A percentile compares a stretch with the other conserved stretches of the same genome.
Evolutionary conservation across 2,888 invertebrate species (phyloP).

Genomic region (Brachypalpus laphriformis): DNA sequence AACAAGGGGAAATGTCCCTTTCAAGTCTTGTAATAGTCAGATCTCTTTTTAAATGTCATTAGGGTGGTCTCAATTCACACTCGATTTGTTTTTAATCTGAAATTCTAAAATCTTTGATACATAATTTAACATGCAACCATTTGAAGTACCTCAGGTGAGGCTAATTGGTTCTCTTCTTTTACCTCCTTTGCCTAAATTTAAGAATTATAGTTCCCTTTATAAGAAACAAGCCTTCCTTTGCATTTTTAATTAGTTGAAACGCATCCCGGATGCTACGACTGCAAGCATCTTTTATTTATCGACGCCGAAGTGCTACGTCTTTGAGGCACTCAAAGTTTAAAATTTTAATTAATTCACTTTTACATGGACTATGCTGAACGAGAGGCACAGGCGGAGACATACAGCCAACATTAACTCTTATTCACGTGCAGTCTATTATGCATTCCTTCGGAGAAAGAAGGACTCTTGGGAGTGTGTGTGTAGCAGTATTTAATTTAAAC

Average conservation of each 20-base stretch:
- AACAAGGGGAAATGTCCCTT: no score
- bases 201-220: no score
- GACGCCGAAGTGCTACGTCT: slow-evolving; percentile 36
- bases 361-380: slow-evolving; percentile 28
- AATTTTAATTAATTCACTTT: slow-evolving; percentile 68
- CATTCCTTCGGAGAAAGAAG: slow-evolving; percentile 20
- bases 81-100: no score
- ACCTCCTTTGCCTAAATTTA: no score
- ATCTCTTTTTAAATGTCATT: no score
- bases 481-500: slow-evolving; percentile 4
- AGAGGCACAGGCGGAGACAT: background rate
- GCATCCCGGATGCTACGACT: slow-evolving; percentile 12
- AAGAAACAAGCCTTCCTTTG: background rate
- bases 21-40: no score
- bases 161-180: background rate
- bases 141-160: no score
- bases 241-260: slow-evolving; percentile 54
- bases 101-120: no score
- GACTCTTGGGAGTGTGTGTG: background rate
- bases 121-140: no score
- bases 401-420: slow-evolving; percentile 17
- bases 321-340: slow-evolving; percentile 63
- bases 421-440: slow-evolving; percentile 54
- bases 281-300: slow-evolving; percentile 55
- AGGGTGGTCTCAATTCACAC: no score